Evolutionary conservation across 2,888 invertebrate species (phyloP).

Genomic region (Trichopoda pennipes): DNA sequence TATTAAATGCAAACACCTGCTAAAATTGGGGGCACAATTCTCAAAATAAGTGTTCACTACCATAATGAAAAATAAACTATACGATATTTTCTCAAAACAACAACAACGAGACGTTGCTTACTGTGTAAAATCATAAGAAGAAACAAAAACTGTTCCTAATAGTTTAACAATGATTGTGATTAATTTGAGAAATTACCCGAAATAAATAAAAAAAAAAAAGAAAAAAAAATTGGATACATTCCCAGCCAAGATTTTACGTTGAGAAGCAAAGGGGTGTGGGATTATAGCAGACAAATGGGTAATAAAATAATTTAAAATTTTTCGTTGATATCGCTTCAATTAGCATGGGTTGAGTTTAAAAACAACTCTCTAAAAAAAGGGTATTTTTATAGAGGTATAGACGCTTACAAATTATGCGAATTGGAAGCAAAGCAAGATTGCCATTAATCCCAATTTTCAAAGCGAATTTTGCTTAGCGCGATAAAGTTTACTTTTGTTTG

Average conservation of each 20-base stretch:
- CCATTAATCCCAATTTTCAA: too few relatives aligned
- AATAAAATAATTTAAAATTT: neutral
- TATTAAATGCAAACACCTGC: slow-evolving; percentile 77
- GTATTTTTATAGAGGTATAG: too few relatives aligned
- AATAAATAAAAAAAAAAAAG: slow-evolving; percentile 8
- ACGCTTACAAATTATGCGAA: too few relatives aligned
- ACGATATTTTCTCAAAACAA: too few relatives aligned
- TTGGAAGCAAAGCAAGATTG: too few relatives aligned
- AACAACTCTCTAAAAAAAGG: slow-evolving; percentile 10
- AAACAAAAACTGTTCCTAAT: slow-evolving; percentile 37
- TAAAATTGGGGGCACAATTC: slow-evolving; percentile 75
- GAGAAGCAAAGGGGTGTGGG: neutral
- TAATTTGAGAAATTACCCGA: slow-evolving; percentile 38
- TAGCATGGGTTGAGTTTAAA: slow-evolving; percentile 42
- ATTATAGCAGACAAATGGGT: neutral
- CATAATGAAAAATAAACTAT: neutral
- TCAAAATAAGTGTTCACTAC: slow-evolving; percentile 18
- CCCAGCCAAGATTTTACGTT: slow-evolving; percentile 35
- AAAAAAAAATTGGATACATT: slow-evolving; percentile 38
- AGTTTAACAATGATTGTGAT: slow-evolving; percentile 31
- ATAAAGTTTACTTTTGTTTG: too few relatives aligned
- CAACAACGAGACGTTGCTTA: neutral
- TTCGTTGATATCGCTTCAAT: neutral
- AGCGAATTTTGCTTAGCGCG: too few relatives aligned
- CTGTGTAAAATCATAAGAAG: slow-evolving; percentile 1